Evolutionary conservation across 37 sponge, comb jelly and placozoan genomes (phyloP).

Genomic region (Tethya wilhelma): DNA sequence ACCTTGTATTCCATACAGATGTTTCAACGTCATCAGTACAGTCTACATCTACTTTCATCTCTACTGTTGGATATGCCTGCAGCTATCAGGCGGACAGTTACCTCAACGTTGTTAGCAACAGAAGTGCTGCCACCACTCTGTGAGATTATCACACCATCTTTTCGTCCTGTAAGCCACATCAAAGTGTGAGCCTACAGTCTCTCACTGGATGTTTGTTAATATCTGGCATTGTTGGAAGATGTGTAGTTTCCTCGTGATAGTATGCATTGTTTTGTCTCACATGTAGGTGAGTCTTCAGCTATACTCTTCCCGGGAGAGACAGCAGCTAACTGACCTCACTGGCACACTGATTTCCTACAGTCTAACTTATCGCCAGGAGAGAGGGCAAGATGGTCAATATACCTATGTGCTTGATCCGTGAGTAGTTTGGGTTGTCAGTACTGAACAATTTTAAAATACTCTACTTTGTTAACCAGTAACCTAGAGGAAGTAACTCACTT

Average conservation of each 20-base stretch:
- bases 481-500: conserved; percentile 77
- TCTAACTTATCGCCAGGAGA: conserved; percentile 89
- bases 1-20: conserved; percentile 6
- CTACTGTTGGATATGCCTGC: conserved; percentile 66
- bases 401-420: conserved; percentile 88
- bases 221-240: not conserved
- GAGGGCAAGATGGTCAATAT: conserved; percentile 83
- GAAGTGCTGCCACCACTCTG: conserved; percentile 71
- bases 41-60: conserved; percentile 45
- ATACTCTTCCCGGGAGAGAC: conserved; percentile 88
- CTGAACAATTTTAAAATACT: too few species aligned
- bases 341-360: conserved; percentile 93
- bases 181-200: not conserved
- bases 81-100: conserved; percentile 37
- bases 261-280: not conserved
- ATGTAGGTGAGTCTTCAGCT: conserved; percentile 83
- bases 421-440: conserved; percentile 19
- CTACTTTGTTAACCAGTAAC: conserved; percentile 41
- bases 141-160: conserved; percentile 82
- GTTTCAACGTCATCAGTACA: conserved; percentile 35
- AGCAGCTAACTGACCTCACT: conserved; percentile 79
- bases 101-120: conserved; percentile 11
- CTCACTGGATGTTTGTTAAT: not conserved
- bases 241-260: not conserved
- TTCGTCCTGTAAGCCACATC: conserved; percentile 75